These are phyloP conservation scores for Lagodon rhomboides DNA, from an alignment of 2,797 vertebrate genomes.

Conservation along the genomic window DNA sequence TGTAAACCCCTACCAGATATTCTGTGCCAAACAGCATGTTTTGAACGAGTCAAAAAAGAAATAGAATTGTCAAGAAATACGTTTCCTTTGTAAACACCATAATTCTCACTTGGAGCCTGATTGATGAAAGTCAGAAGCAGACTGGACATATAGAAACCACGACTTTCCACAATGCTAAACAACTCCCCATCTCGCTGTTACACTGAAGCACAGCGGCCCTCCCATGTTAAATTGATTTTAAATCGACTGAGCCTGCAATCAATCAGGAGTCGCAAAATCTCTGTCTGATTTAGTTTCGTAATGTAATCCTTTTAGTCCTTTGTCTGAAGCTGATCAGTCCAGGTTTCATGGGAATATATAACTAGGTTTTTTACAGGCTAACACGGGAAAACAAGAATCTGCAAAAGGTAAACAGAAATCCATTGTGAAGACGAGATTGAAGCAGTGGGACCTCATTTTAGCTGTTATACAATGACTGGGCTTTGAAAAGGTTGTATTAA, in stretches of 20 bases:
- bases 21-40: too few species aligned
- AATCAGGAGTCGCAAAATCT: background rate
- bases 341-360: constrained; percentile 13
- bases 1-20: too few species aligned
- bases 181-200: background rate
- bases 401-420: background rate
- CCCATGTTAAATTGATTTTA: background rate
- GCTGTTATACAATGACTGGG: background rate
- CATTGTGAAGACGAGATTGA: background rate
- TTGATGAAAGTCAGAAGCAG: background rate
- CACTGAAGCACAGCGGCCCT: background rate
- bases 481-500: constrained; percentile 1
- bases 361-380: background rate
- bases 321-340: constrained; percentile 14
- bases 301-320: background rate
- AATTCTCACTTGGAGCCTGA: background rate
- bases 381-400: constrained; percentile 26
- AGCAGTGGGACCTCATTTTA: background rate
- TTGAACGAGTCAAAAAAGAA: background rate
- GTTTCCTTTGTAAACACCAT: background rate
- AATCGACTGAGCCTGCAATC: background rate
- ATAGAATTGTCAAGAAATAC: background rate
- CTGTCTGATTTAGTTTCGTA: constrained; percentile 4
- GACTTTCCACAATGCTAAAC: background rate
- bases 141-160: background rate